Conservation (phyloP, 2,888 invertebrate species). For the Salticus scenicus region DNA sequence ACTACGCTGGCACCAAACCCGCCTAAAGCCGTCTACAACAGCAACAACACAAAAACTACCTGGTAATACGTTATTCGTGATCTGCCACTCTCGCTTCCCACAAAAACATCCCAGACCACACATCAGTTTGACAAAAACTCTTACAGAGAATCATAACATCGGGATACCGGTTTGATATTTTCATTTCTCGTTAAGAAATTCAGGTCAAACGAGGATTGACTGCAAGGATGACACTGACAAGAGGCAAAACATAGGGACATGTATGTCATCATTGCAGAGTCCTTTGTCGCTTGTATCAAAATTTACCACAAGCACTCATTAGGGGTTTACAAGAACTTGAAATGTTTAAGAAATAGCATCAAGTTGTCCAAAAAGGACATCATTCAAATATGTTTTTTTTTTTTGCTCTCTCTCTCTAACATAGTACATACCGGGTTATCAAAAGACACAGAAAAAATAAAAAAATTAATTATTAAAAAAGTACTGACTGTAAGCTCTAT, state of each 20-base stretch:
- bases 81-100: conserved; percentile 1
- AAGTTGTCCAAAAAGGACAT: too few species aligned
- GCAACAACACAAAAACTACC: not conserved
- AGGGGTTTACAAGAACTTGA: too few species aligned
- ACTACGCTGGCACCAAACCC: conserved; percentile 1
- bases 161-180: conserved; percentile 48
- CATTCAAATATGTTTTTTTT: too few species aligned
- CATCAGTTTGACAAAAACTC: not conserved
- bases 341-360: too few species aligned
- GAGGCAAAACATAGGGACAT: not conserved
- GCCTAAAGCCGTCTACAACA: not conserved
- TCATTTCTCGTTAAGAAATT: conserved; percentile 19
- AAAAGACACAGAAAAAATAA: too few species aligned
- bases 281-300: too few species aligned
- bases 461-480: too few species aligned
- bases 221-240: not conserved
- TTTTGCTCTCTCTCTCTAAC: too few species aligned
- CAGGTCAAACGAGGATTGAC: conserved; percentile 24
- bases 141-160: not conserved
- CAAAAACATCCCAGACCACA: not conserved
- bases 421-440: too few species aligned
- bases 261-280: too few species aligned
- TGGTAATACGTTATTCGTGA: conserved; percentile 7
- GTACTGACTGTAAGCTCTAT: too few species aligned
- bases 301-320: too few species aligned